These are phyloP conservation scores for Holcopasites calliopsidis DNA, from an alignment of 1,140 invertebrate genomes.

Conservation along the genomic window DNA sequence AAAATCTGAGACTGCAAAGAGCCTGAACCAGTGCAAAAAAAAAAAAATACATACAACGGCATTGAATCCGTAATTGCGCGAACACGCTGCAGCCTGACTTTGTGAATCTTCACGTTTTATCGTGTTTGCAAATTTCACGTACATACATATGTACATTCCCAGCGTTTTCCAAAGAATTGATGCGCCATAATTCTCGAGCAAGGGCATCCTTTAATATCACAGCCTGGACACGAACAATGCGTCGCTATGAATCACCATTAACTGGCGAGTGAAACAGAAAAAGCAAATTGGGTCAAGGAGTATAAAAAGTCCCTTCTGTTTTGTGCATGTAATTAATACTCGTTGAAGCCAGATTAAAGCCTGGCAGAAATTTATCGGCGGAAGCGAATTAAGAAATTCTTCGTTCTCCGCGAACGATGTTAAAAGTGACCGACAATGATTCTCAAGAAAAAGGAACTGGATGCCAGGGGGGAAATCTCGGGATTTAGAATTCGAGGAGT, in stretches of 20 bases:
- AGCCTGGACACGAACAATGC: neutral
- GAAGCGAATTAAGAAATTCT: neutral
- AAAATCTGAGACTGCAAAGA: too few species aligned
- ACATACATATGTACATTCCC: too few species aligned
- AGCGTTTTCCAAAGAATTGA: neutral
- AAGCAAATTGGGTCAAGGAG: neutral
- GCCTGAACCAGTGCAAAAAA: too few species aligned
- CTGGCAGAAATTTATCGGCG: neutral
- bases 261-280: neutral
- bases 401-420: too few species aligned
- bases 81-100: too few species aligned
- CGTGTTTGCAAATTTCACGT: too few species aligned
- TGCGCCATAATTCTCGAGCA: too few species aligned
- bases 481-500: neutral
- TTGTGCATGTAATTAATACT: neutral
- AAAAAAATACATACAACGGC: too few species aligned
- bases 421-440: neutral
- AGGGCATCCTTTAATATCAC: neutral
- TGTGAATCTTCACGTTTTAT: too few species aligned
- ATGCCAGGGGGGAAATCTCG: neutral
- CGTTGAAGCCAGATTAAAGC: neutral
- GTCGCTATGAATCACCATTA: conserved; percentile 11
- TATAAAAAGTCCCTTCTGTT: neutral
- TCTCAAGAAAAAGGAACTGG: too few species aligned
- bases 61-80: too few species aligned